Percentiles rank a stretch among this genome's conserved stretches.
These are phyloP conservation scores for Pterocles gutturalis DNA, from an alignment of 2,113 vertebrate species.

Conservation along the genomic window DNA sequence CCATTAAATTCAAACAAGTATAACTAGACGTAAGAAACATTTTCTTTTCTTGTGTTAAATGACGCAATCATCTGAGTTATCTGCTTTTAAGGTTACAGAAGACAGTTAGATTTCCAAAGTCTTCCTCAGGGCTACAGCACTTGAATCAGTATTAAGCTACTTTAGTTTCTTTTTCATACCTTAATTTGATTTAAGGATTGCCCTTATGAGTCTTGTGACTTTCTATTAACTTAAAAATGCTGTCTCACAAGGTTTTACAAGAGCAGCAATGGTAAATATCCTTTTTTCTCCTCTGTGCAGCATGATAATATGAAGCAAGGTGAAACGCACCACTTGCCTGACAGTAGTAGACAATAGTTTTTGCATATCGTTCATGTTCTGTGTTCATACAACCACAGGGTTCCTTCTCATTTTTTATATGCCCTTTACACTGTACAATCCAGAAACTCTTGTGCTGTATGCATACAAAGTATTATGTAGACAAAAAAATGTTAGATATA, in stretches of 20 bases:
- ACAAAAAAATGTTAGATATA: neutral
- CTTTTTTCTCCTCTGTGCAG: neutral
- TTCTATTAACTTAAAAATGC: neutral
- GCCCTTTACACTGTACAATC: neutral
- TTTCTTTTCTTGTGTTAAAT: neutral
- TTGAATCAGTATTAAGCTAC: neutral
- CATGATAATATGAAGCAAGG: neutral
- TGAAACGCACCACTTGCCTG: neutral
- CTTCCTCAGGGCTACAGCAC: neutral
- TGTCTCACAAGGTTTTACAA: neutral
- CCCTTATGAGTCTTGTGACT: neutral
- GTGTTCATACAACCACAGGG: neutral
- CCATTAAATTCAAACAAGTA: neutral
- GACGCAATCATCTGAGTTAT: neutral
- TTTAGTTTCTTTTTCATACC: neutral
- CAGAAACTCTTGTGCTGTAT: neutral
- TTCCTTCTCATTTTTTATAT: neutral
- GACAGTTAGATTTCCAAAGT: neutral
- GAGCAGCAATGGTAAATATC: neutral
- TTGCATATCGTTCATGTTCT: neutral
- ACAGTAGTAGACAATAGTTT: neutral
- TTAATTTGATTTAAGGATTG: neutral
- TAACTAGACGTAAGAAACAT: neutral
- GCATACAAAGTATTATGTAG: neutral
- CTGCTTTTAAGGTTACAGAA: neutral